phyloP scores from a whole-genome alignment of 1,140 invertebrate genomes.

The Procambarus virginalis region DNA sequence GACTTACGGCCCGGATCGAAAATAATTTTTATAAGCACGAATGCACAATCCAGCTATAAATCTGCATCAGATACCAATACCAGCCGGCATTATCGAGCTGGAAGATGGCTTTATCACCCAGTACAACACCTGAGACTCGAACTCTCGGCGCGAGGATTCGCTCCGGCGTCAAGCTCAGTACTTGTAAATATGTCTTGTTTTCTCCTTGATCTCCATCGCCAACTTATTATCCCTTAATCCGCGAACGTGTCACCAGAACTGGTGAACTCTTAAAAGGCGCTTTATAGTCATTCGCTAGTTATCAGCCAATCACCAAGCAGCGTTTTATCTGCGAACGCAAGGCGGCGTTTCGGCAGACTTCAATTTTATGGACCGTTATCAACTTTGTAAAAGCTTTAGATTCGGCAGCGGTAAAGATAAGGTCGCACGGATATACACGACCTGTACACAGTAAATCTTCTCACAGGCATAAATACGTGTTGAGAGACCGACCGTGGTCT shows the following conservation, averaged over 20 bases:
- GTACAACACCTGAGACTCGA: not conserved
- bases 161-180: not conserved
- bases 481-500: not conserved
- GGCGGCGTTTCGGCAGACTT: not conserved
- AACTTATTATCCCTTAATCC: not conserved
- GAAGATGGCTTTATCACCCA: not conserved
- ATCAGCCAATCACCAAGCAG: not conserved
- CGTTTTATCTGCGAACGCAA: not conserved
- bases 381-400: constrained; percentile 13
- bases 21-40: not conserved
- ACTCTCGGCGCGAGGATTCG: not conserved
- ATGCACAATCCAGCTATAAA: not conserved
- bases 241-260: not conserved
- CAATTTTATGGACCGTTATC: constrained; percentile 8
- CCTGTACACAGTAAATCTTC: constrained; percentile 11
- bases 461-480: not conserved
- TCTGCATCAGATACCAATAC: not conserved
- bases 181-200: not conserved
- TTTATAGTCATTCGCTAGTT: not conserved
- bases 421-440: constrained; percentile 1
- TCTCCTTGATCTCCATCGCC: not conserved
- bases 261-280: too few relatives aligned
- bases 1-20: not conserved
- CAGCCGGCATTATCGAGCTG: not conserved
- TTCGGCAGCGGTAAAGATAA: not conserved